Percentiles rank a stretch among this genome's conserved stretches.
Evolutionary conservation across 2,888 invertebrate genomes (phyloP).

Genomic region (Molanna angustata): DNA sequence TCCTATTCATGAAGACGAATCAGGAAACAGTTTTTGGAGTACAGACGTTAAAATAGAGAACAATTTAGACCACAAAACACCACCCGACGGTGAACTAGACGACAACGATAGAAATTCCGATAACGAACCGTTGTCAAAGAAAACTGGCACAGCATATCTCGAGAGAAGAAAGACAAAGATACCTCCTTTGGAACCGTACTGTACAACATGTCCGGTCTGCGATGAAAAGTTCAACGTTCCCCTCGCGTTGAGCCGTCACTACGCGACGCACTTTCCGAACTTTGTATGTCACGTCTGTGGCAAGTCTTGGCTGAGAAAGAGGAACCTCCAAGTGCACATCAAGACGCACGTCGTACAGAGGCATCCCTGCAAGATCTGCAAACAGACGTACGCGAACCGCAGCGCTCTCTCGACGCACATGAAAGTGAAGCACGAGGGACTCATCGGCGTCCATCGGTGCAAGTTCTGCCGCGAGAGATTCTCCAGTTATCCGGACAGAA

Average conservation of each 20-base stretch:
- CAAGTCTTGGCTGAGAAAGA: neutral
- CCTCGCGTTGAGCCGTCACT: neutral
- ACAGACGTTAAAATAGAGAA: too few species aligned
- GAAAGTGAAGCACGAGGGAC: neutral
- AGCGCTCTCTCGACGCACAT: neutral
- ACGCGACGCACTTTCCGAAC: neutral
- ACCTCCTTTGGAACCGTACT: neutral
- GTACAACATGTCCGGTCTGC: neutral
- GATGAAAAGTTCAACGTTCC: neutral
- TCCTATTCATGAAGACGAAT: too few species aligned
- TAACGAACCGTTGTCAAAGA: too few species aligned
- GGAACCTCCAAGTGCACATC: neutral
- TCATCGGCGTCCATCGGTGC: slow-evolving; percentile 3
- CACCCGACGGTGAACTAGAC: too few species aligned
- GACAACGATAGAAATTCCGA: too few species aligned
- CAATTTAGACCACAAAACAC: too few species aligned
- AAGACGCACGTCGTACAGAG: neutral
- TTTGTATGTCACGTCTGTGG: neutral
- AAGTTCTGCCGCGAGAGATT: slow-evolving; percentile 6
- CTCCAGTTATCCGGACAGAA: neutral
- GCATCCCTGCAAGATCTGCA: slow-evolving; percentile 2
- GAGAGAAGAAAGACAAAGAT: neutral
- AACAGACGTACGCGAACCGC: neutral
- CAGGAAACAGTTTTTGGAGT: too few species aligned
- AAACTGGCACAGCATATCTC: too few species aligned